phyloP scores from a whole-genome alignment of 2,113 vertebrate species.

The Colaptes auratus region DNA sequence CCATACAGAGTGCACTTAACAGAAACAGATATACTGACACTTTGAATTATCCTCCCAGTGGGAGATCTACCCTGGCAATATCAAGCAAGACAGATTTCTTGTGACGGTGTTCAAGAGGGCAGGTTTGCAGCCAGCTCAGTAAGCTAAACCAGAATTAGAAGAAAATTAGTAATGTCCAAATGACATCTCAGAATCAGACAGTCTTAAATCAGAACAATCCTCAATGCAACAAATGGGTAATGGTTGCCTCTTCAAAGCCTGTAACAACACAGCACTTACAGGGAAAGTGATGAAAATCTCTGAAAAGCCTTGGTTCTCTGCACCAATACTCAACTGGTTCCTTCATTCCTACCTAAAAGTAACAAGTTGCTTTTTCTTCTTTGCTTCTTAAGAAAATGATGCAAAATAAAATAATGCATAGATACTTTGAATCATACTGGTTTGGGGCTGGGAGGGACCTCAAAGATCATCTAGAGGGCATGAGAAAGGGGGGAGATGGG shows the following conservation, averaged over 20 bases:
- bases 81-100: background rate
- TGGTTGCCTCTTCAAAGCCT: background rate
- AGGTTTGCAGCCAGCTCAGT: background rate
- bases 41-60: background rate
- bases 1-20: background rate
- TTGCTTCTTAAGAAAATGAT: background rate
- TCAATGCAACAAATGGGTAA: background rate
- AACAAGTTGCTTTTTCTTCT: background rate
- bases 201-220: background rate
- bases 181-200: background rate
- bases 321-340: background rate
- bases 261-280: background rate
- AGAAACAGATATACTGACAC: constrained; percentile 26
- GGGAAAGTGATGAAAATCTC: background rate
- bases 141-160: background rate
- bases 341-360: background rate
- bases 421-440: background rate
- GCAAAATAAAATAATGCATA: background rate
- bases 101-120: background rate
- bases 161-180: background rate
- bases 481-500: too few relatives aligned
- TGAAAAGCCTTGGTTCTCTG: background rate
- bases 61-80: background rate
- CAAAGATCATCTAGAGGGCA: too few relatives aligned
- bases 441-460: too few relatives aligned